A percentile compares a stretch with the other conserved stretches of the same genome.
These are phyloP conservation scores for Torymus auratus DNA, from an alignment of 2,888 invertebrate genomes.

Conservation along the genomic window DNA sequence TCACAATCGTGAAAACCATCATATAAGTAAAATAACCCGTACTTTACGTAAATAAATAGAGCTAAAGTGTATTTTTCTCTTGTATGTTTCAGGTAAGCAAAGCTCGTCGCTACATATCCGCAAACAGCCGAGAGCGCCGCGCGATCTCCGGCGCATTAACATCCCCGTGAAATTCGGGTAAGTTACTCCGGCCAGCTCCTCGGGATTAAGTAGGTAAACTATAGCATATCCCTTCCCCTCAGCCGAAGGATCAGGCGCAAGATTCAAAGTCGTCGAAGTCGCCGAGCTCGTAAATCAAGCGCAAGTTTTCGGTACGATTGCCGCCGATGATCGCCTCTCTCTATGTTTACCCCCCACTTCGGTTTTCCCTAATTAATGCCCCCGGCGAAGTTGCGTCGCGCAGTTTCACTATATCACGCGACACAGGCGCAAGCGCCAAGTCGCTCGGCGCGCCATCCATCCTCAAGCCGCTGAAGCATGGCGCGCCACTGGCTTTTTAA, in stretches of 20 bases:
- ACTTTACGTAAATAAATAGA: too few relatives aligned
- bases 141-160: constrained; percentile 21
- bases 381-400: constrained; percentile 18
- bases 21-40: too few relatives aligned
- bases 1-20: too few relatives aligned
- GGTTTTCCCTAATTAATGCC: constrained; percentile 55
- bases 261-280: constrained; percentile 8
- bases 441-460: constrained; percentile 3
- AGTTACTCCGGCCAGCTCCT: constrained; percentile 18
- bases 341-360: constrained; percentile 11
- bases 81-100: constrained; percentile 51
- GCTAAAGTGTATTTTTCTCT: neutral
- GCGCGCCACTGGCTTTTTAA: neutral
- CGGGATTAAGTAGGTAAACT: constrained; percentile 31
- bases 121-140: neutral
- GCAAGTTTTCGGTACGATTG: constrained; percentile 33
- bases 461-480: neutral
- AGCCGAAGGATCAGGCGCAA: constrained; percentile 12
- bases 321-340: constrained; percentile 48
- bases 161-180: constrained; percentile 37
- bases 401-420: constrained; percentile 29
- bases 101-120: neutral
- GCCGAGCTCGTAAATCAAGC: constrained; percentile 50
- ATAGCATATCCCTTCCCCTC: neutral
- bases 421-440: neutral